These are phyloP conservation scores for Pseudochirops cupreus DNA, from an alignment of 2,797 vertebrate genomes.

Conservation along the genomic window DNA sequence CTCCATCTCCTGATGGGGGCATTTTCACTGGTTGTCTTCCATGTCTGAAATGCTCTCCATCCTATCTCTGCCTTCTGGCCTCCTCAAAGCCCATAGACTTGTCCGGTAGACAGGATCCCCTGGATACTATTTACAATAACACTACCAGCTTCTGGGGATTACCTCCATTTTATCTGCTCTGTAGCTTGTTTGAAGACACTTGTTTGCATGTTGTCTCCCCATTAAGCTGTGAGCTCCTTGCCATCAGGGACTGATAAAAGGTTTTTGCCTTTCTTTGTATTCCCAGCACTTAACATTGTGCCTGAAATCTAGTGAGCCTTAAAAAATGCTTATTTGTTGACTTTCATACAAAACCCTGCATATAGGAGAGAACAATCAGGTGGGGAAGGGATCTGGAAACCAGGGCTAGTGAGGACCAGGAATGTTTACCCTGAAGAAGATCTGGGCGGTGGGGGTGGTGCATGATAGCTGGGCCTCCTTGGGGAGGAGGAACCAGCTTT, in stretches of 20 bases:
- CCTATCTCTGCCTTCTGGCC: not conserved
- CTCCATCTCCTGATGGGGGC: not conserved
- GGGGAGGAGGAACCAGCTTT: not conserved
- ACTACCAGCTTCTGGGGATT: not conserved
- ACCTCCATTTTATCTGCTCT: not conserved
- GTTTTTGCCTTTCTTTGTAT: not conserved
- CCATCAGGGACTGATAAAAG: not conserved
- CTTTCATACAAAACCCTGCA: not conserved
- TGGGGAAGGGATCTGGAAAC: not conserved
- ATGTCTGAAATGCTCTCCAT: not conserved
- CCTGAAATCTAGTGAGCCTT: no score
- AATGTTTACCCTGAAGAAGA: not conserved
- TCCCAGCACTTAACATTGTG: no score
- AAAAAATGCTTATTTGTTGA: not conserved
- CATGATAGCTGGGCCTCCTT: not conserved
- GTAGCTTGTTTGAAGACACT: not conserved
- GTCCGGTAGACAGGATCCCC: not conserved
- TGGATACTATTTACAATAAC: not conserved
- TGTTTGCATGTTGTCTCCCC: not conserved
- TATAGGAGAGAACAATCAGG: not conserved
- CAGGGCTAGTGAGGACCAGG: not conserved
- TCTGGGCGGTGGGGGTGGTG: not conserved
- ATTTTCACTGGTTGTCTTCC: not conserved
- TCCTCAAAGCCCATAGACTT: not conserved
- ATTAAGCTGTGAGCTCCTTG: not conserved